Evolutionary conservation across 2,113 vertebrate species (phyloP).

Genomic region (Equus quagga): DNA sequence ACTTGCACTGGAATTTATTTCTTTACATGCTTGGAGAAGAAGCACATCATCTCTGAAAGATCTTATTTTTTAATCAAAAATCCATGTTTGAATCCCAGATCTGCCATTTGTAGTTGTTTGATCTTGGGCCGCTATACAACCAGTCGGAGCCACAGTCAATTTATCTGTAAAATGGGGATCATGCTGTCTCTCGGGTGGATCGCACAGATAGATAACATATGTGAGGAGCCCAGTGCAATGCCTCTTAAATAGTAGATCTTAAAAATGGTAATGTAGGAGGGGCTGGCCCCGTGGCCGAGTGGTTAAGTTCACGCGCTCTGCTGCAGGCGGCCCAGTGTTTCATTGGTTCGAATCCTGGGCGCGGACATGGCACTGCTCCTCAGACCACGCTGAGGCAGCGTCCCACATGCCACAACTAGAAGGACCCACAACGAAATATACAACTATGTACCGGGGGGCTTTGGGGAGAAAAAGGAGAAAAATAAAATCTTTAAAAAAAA

Average conservation of each 20-base stretch:
- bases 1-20: background rate
- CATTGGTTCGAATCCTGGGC: too few relatives aligned
- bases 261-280: background rate
- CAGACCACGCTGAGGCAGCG: too few relatives aligned
- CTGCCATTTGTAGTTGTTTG: background rate
- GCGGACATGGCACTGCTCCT: too few relatives aligned
- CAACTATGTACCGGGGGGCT: too few relatives aligned
- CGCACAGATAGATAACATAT: background rate
- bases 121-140: background rate
- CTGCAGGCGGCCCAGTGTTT: too few relatives aligned
- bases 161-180: background rate
- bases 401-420: too few relatives aligned
- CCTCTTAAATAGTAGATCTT: background rate
- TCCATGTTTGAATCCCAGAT: background rate
- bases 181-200: background rate
- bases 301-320: too few relatives aligned
- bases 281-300: too few relatives aligned
- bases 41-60: background rate
- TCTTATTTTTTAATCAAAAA: slow-evolving; percentile 33
- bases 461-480: too few relatives aligned
- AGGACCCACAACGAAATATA: too few relatives aligned
- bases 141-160: background rate
- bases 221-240: background rate
- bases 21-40: background rate
- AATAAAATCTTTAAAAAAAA: too few relatives aligned